Evolutionary conservation across 2,888 invertebrate genomes (phyloP).

Genomic region (Uloborus plumipes): DNA sequence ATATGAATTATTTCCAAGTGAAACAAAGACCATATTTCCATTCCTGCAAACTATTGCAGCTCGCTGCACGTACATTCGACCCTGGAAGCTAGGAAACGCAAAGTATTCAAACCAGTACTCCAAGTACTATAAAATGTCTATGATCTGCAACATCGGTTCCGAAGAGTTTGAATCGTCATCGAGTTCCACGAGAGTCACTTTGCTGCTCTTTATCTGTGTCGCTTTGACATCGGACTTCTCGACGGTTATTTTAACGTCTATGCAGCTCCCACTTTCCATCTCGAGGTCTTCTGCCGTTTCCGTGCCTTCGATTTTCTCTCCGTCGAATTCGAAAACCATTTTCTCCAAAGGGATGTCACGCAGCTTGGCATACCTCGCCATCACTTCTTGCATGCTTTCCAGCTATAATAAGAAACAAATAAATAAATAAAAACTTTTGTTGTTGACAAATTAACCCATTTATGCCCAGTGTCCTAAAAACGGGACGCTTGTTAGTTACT

Average conservation of each 20-base stretch:
- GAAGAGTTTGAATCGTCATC: neutral
- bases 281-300: slow-evolving; percentile 45
- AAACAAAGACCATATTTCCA: too few species aligned
- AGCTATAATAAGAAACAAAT: slow-evolving; percentile 20
- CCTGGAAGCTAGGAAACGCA: too few species aligned
- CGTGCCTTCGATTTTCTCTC: slow-evolving; percentile 32
- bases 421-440: too few species aligned
- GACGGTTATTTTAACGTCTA: slow-evolving; percentile 14
- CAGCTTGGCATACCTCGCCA: slow-evolving; percentile 24
- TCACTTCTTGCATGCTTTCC: slow-evolving; percentile 32
- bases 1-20: too few species aligned
- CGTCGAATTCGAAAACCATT: slow-evolving; percentile 46
- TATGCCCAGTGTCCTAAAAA: too few species aligned
- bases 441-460: too few species aligned
- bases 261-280: slow-evolving; percentile 49
- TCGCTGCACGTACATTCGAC: too few species aligned
- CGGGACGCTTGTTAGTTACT: too few species aligned
- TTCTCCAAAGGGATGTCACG: slow-evolving; percentile 15
- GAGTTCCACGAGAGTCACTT: neutral
- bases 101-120: too few species aligned
- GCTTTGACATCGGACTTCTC: neutral
- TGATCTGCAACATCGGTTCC: too few species aligned
- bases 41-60: too few species aligned
- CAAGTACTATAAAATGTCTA: too few species aligned
- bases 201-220: neutral